Evolutionary conservation across 2,797 vertebrate genomes (phyloP), one percentile per base, ranked within the genome.

Genomic region (Silurus lanzhouensis): DNA sequence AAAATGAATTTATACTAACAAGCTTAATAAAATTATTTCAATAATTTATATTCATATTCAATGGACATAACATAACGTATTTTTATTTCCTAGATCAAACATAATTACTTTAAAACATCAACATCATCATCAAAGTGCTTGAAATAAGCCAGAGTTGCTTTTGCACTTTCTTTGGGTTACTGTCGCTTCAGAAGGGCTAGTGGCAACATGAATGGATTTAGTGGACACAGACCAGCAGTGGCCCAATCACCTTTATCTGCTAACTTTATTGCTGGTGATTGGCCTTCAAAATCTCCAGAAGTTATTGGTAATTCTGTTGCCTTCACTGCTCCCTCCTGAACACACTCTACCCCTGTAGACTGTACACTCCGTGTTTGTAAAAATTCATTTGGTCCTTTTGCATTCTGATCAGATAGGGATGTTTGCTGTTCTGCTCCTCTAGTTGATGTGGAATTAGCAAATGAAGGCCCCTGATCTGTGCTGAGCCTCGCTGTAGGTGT

Each of bases 191-290:
- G 82, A 9, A 95, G 89, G 5, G 88, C 87, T 81, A 94, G 17
- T 0, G 95, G 94, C 22, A 95, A 88, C 88, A 91, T 86, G 66
- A 95, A 95, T 9, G 94, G 94, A 88, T 95, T 95, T 6, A 95
- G 91, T 1, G 92, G 93, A 74, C 84, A 91, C 17, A 75, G 48
- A n/a, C 71, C 87, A 1, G 46, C 76, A 58, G 15, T 12, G 1
- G 83, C 72, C 76, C 81, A 74, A 31, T 82, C 68, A 15, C 57
- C 15, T 57, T 75, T 55, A 2, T 66, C 72, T 22, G 25, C 52
- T 19, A 74, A 38, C 38, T n/a, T 60, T 44, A 78, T 86, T 14
- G 6, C 27, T 19, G 85, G 12, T n/a, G 90, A 87, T 2, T 90
- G 82, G 63, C 75, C 71, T n/a, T 87, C 13, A 1, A 82, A 52